Evolutionary conservation across 2,797 vertebrate species (phyloP), one percentile per base, ranked within the genome.

Genomic region (Mormyrus proboscirostris): DNA sequence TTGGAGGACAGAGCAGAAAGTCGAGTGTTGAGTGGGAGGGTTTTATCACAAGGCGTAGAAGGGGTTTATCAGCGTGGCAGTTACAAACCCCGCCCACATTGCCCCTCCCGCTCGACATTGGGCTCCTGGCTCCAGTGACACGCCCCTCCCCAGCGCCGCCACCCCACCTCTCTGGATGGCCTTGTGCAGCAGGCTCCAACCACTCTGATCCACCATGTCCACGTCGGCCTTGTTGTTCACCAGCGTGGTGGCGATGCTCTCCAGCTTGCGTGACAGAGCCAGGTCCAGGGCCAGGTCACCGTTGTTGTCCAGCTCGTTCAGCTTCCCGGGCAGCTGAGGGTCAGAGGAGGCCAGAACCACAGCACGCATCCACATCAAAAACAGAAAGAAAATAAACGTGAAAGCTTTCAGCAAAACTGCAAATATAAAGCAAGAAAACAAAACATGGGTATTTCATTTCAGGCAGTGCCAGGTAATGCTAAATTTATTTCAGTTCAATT

Each of bases 111-210:
- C 55, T 7, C 19, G 19, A 57, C 19, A 57, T 57, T 57, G 6
- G 16, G 55, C 19, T 57, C 16, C 55, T 57, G 19, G 19, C 19
- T 57, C 55, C 55, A 2, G 55, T 4, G 0, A n/a, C n/a, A 7
- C 1, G 5, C 5, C 55, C n/a, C 53, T 19, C 16, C 53, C 4
- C 53, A 55, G 0, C 50, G 14, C 50, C 3, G 50, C 49, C 9
- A 50, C 12, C 14, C 3, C 55, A 57, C 55, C 55, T 57, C 55
- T 59, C 55, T 59, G 55, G 55, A 59, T 59, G 90, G 98, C 98
- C 95, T 99, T 99, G 90, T 99, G 99, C 82, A 99, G 95, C 53
- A 99, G 96, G 92, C 98, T 99, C 97, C 98, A 99, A 92, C 98
- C 98, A 84, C 94, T 98, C 93, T 97, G 97, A 93, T 99, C 98